These are phyloP conservation scores for Bombus pascuorum DNA, from an alignment of 1,140 invertebrate genomes.

Conservation along the genomic window DNA sequence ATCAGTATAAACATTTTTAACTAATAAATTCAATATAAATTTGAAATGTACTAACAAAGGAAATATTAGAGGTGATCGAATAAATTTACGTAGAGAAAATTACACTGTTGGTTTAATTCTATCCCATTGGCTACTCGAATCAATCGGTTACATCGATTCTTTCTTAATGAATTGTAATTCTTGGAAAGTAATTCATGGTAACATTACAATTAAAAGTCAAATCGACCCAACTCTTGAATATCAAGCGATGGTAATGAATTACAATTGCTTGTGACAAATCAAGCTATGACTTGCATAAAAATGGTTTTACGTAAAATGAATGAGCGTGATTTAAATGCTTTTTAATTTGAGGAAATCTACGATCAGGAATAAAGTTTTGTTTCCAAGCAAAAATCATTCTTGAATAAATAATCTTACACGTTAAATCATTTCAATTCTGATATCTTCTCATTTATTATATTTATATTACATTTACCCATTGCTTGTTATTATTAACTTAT, in stretches of 20 bases:
- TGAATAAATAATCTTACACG: too few species aligned
- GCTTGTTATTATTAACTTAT: too few species aligned
- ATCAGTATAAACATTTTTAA: too few species aligned
- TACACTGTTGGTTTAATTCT: neutral
- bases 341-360: neutral
- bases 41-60: neutral
- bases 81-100: neutral
- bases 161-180: neutral
- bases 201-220: neutral
- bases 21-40: too few species aligned
- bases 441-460: neutral
- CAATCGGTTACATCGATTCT: neutral
- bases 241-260: neutral
- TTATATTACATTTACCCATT: neutral
- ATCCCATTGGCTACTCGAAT: too few species aligned
- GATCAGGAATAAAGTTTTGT: neutral
- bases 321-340: neutral
- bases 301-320: neutral
- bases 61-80: neutral
- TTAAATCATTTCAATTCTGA: neutral
- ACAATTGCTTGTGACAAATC: neutral
- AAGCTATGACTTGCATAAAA: neutral
- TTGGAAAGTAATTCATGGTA: neutral
- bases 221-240: neutral
- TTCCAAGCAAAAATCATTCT: neutral